These are phyloP conservation scores for Caracal caracal DNA, from an alignment of 2,113 vertebrate genomes.

Conservation along the genomic window DNA sequence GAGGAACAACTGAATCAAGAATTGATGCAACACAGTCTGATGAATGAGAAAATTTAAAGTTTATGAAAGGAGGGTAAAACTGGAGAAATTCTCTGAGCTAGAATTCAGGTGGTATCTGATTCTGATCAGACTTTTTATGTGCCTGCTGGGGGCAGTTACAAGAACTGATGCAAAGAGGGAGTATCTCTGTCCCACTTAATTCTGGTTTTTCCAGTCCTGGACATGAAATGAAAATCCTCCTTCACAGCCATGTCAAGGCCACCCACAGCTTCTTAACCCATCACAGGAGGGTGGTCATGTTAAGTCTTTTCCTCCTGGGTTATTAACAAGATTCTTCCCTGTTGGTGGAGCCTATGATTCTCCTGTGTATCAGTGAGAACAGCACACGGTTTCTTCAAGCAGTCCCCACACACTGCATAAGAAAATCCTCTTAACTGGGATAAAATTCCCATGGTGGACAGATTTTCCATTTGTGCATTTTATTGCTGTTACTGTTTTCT, in stretches of 20 bases:
- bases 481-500: background rate
- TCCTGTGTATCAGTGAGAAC: background rate
- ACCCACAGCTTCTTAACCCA: background rate
- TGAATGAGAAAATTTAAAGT: background rate
- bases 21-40: background rate
- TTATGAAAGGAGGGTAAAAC: background rate
- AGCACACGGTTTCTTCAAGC: background rate
- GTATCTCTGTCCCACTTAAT: background rate
- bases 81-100: background rate
- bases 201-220: background rate
- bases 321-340: background rate
- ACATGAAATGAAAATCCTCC: background rate
- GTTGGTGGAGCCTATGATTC: background rate
- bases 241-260: background rate
- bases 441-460: background rate
- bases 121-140: background rate
- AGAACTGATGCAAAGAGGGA: background rate
- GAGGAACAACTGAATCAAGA: background rate
- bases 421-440: background rate
- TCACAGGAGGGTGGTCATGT: background rate
- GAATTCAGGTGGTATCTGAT: background rate
- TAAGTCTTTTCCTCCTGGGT: background rate
- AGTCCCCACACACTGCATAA: background rate
- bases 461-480: background rate
- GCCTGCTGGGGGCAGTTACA: background rate